Conservation (phyloP, 2,113 vertebrate species). For the Porphyrio hochstetteri region DNA sequence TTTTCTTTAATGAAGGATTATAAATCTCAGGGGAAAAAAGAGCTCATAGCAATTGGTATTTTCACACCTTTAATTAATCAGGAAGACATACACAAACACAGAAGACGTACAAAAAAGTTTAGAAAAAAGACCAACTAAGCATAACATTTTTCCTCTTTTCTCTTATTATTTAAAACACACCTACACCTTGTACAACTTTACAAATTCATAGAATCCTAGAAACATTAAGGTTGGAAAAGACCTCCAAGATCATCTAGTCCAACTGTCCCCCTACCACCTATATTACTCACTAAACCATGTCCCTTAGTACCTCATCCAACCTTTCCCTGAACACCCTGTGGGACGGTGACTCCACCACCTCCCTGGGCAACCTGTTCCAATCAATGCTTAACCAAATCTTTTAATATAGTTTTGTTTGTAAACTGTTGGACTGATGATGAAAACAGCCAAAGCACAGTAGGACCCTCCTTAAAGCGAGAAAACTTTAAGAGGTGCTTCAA, state of each 20-base stretch:
- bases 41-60: not conserved
- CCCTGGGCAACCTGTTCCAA: too few species aligned
- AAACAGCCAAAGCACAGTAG: not conserved
- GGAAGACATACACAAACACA: not conserved
- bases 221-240: too few species aligned
- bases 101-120: not conserved
- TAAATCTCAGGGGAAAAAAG: not conserved
- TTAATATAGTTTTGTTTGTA: not conserved
- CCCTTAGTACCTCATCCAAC: too few species aligned
- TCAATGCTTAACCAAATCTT: not conserved
- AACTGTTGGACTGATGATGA: not conserved
- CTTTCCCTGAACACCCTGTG: too few species aligned
- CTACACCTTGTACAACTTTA: not conserved
- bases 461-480: not conserved
- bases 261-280: too few species aligned
- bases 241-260: too few species aligned
- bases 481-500: not conserved
- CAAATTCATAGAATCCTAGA: not conserved
- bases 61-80: slow-evolving; percentile 16
- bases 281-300: too few species aligned
- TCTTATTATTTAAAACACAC: not conserved
- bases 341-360: too few species aligned
- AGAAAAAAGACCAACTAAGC: not conserved
- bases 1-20: not conserved
- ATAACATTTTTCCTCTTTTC: not conserved